Conservation (phyloP, 2,113 vertebrate species). For the Ciconia stormi region DNA sequence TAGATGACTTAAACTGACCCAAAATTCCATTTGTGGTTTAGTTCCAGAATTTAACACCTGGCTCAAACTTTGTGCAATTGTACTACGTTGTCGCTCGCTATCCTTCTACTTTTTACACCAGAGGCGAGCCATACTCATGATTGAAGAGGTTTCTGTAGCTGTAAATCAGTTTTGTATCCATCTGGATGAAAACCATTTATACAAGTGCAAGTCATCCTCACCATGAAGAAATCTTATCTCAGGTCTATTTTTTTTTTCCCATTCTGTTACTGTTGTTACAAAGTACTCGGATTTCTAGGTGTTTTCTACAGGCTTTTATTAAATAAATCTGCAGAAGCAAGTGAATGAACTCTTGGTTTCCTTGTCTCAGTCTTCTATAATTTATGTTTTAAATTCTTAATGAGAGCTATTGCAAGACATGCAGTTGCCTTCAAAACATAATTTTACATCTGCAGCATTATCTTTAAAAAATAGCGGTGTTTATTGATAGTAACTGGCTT, state of each 20-base stretch:
- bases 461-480: background rate
- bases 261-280: background rate
- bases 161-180: background rate
- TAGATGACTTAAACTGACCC: background rate
- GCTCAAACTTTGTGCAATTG: background rate
- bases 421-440: background rate
- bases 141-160: background rate
- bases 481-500: background rate
- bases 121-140: background rate
- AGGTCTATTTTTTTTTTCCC: background rate
- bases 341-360: background rate
- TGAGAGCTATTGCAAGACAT: background rate
- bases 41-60: background rate
- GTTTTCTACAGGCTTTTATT: background rate
- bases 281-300: background rate
- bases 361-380: background rate
- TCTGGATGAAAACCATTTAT: background rate
- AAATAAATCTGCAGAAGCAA: background rate
- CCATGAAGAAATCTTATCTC: background rate
- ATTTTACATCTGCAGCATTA: background rate
- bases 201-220: slow-evolving; percentile 41
- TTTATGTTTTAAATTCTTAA: slow-evolving; percentile 1
- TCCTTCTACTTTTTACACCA: background rate
- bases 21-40: background rate
- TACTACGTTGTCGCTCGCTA: background rate